These are phyloP conservation scores for Drosophila sulfurigaster DNA, from an alignment of 1,140 invertebrate species.

Conservation along the genomic window DNA sequence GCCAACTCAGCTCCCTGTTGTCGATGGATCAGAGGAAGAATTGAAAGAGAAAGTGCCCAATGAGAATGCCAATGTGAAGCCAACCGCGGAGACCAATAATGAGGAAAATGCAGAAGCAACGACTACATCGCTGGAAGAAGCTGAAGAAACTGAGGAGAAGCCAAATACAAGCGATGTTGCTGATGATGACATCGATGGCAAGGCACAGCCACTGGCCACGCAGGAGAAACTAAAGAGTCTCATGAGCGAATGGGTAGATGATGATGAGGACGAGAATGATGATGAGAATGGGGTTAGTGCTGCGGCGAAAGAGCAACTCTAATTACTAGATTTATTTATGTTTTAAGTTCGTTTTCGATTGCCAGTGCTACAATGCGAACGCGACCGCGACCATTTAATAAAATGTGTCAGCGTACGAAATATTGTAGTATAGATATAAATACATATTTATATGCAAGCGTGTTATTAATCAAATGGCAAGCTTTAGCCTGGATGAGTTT, in stretches of 20 bases:
- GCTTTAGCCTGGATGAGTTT: constrained; percentile 21
- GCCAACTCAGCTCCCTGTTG: constrained; percentile 24
- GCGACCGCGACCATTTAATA: constrained; percentile 6
- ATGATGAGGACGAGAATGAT: constrained; percentile 78
- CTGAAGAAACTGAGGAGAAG: constrained; percentile 33
- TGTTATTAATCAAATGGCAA: constrained; percentile 24
- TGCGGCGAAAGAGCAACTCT: constrained; percentile 72
- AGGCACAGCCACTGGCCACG: constrained; percentile 18
- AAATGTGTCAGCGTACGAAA: constrained; percentile 17
- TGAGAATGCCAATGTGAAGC: constrained; percentile 7
- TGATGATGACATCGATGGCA: constrained; percentile 36
- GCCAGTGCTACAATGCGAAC: constrained; percentile 28
- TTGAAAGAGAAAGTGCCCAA: constrained; percentile 18
- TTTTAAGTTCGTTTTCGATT: constrained; percentile 68
- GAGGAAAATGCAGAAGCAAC: constrained; percentile 23
- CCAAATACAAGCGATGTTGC: constrained; percentile 40
- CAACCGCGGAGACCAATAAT: constrained; percentile 13
- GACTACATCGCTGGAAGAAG: constrained; percentile 5
- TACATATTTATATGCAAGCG: constrained; percentile 15
- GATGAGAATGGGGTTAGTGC: constrained; percentile 76
- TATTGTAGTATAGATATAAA: constrained; percentile 24
- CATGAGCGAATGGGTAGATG: constrained; percentile 81
- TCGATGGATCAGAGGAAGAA: constrained; percentile 14
- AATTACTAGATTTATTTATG: constrained; percentile 83
- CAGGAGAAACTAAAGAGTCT: constrained; percentile 75